phyloP scores from a whole-genome alignment of 2,797 vertebrate species.

The Harpagifer antarcticus region DNA sequence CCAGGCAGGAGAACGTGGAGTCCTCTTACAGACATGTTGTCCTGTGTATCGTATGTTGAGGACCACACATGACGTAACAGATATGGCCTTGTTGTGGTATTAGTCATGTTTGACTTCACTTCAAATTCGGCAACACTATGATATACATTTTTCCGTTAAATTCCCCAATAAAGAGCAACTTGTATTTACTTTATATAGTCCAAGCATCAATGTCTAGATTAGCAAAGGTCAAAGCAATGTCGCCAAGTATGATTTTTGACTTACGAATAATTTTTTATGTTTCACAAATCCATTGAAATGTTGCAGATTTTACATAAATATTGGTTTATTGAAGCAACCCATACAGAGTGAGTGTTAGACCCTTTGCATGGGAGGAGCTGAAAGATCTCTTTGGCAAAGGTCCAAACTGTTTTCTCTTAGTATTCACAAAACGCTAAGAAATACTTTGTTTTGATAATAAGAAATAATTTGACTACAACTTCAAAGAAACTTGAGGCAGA shows the following conservation, averaged over 20 bases:
- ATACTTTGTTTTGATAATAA: not conserved
- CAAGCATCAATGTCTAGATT: not conserved
- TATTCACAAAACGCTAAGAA: not conserved
- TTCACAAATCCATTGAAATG: no score
- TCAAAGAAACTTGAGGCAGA: not conserved
- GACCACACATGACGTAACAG: slow-evolving; percentile 27
- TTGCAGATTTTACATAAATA: no score
- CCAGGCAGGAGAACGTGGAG: slow-evolving; percentile 69
- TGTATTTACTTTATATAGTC: not conserved
- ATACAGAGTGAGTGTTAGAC: no score
- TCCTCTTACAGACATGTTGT: slow-evolving; percentile 67
- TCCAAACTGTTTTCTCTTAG: no score
- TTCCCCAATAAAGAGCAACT: no score
- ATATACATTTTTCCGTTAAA: no score
- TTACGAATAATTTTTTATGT: no score
- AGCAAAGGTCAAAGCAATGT: slow-evolving; percentile 7
- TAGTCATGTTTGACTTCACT: not conserved
- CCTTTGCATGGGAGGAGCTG: no score
- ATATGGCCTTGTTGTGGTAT: not conserved
- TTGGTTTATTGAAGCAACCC: no score
- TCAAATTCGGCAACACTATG: not conserved
- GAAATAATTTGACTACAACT: not conserved
- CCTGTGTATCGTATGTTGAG: slow-evolving; percentile 59
- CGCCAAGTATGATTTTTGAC: not conserved
- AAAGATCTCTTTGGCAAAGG: no score